These are phyloP conservation scores for Drosophila leonis DNA, from an alignment of 2,888 invertebrate species.

Conservation along the genomic window DNA sequence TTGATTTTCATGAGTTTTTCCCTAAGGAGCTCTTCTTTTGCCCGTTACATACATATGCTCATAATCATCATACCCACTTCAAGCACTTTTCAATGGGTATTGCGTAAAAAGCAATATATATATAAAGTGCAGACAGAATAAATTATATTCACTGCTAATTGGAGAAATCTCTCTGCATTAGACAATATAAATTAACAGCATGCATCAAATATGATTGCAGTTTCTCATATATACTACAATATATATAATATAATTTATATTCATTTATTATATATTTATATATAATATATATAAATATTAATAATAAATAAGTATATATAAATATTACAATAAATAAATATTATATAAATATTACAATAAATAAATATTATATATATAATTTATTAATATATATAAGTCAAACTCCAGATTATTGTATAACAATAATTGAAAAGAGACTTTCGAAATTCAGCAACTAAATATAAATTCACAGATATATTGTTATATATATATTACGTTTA, in stretches of 20 bases:
- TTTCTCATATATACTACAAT: too few species aligned
- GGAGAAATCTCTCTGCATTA: conserved; percentile 20
- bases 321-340: too few species aligned
- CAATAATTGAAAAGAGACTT: background rate
- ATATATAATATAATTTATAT: too few species aligned
- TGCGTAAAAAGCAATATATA: background rate
- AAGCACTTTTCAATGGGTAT: background rate
- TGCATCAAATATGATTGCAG: background rate
- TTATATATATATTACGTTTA: too few species aligned
- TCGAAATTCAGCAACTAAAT: background rate
- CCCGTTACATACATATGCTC: background rate
- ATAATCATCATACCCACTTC: background rate
- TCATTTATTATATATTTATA: too few species aligned
- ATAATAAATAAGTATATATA: too few species aligned
- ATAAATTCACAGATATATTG: background rate
- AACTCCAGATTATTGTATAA: background rate
- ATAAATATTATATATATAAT: background rate
- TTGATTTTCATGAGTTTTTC: background rate
- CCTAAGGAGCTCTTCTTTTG: background rate
- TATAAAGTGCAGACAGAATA: conserved; percentile 13
- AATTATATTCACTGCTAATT: conserved; percentile 24
- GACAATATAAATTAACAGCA: conserved; percentile 5
- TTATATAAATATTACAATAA: background rate
- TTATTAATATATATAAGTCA: too few species aligned
- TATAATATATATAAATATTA: background rate